Conservation (phyloP, 2,888 invertebrate genomes). For the Lasioglossum marginatum region DNA sequence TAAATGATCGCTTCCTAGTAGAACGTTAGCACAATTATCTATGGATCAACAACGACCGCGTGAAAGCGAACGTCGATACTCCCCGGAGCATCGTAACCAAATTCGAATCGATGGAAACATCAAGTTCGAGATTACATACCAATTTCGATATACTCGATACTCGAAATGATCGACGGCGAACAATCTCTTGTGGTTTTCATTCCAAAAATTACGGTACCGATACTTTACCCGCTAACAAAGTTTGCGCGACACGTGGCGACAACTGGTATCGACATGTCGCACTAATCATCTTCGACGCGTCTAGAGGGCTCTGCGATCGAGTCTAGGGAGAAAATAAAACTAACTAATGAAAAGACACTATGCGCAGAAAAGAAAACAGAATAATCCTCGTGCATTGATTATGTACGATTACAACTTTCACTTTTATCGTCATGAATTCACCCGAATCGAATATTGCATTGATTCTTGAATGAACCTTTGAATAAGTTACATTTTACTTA, state of each 20-base stretch:
- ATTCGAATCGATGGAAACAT: background rate
- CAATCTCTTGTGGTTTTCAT: background rate
- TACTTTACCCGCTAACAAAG: slow-evolving; percentile 31
- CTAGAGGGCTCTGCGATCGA: slow-evolving; percentile 2
- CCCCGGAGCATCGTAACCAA: background rate
- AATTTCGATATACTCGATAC: background rate
- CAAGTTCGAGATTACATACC: background rate
- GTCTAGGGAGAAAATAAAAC: slow-evolving; percentile 51
- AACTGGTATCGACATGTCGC: background rate
- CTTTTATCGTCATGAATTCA: background rate
- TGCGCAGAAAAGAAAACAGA: background rate
- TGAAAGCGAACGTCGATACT: slow-evolving; percentile 21
- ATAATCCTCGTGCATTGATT: background rate
- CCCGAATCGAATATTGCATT: background rate
- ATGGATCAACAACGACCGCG: background rate
- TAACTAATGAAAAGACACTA: slow-evolving; percentile 23
- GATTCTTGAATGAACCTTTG: background rate
- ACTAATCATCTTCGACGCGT: background rate
- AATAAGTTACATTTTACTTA: background rate
- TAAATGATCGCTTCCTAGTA: slow-evolving; percentile 11
- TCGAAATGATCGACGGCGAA: background rate
- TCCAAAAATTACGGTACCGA: slow-evolving; percentile 26
- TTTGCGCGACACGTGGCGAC: slow-evolving; percentile 30
- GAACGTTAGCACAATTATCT: slow-evolving; percentile 20
- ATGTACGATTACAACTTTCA: background rate